Evolutionary conservation across 1,140 invertebrate species (phyloP), one percentile per base, ranked within the genome.

Genomic region (Heliothis virescens): DNA sequence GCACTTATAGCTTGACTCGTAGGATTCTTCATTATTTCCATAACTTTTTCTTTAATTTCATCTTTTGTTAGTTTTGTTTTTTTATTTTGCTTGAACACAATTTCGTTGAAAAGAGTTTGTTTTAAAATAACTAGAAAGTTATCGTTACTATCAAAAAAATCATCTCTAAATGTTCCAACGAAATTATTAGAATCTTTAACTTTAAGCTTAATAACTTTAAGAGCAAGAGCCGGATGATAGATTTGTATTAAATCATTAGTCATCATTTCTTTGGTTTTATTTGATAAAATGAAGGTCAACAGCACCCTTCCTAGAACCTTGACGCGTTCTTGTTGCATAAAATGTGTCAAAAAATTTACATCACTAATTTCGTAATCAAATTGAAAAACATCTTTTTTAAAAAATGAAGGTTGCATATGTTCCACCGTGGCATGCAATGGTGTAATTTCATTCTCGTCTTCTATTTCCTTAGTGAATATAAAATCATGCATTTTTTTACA

Each of bases 141-240:
- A 15, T 79, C 74, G 7, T 75, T 50, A 26, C 55, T 67, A 16
- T 74, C 21, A 55, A 83, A 83, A 63, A 83, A 83, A 11, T 83
- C 75, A 16, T 52, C 60, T 34, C 71, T 75, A 47, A 83, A 83
- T 50, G 57, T 72, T 13, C 63, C 74, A n/a, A 3, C 47, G 16
- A 77, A 76, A 50, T 50, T 29, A 47, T 75, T 47, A 7, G 34
- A 5, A 15, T 67, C 15, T 16, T n/a, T 9, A 29, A 5, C 50
- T 57, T 15, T 62, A 16, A 59, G 4, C 67, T 57, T 26, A n/a
- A 83, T 52, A 9, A 83, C 82, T 12, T 80, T 29, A 62, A 29
- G 50, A 12, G 78, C 67, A 15, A 83, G 34, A n/a, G 76, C 76
- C 0, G 79, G 79, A 18, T 83, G 82, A 15, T 79, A 83, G 1